Percentiles rank a stretch among this genome's conserved stretches.
Evolutionary conservation across 1,140 invertebrate species (phyloP).

Genomic region (Scaptomyza montana): DNA sequence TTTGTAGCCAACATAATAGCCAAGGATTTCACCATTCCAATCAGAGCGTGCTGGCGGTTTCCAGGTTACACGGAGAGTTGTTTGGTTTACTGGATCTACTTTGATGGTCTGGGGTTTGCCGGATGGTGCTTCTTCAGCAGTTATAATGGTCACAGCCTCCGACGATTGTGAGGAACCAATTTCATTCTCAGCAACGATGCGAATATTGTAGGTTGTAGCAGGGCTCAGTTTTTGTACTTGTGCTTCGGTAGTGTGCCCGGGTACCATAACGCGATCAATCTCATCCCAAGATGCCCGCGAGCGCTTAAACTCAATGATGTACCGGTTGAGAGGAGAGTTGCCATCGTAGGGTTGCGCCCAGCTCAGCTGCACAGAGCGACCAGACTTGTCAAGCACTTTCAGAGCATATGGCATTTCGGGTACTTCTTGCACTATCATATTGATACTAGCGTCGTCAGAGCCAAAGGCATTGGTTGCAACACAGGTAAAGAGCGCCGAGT

Average conservation of each 20-base stretch:
- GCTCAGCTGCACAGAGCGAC: constrained; percentile 93
- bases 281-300: constrained; percentile 94
- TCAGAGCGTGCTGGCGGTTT: constrained; percentile 94
- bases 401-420: constrained; percentile 96
- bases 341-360: constrained; percentile 98
- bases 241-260: constrained; percentile 93
- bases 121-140: constrained; percentile 96
- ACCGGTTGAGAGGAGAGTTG: constrained; percentile 96
- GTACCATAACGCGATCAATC: constrained; percentile 93
- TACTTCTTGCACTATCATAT: constrained; percentile 97
- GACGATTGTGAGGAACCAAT: constrained; percentile 96
- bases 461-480: constrained; percentile 97
- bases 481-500: constrained; percentile 97
- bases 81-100: constrained; percentile 96
- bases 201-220: constrained; percentile 95
- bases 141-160: constrained; percentile 95
- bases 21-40: constrained; percentile 96
- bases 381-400: constrained; percentile 96
- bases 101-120: constrained; percentile 92
- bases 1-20: constrained; percentile 94
- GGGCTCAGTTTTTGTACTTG: constrained; percentile 95
- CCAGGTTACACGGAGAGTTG: constrained; percentile 96
- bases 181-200: constrained; percentile 97
- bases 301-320: constrained; percentile 96
- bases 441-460: constrained; percentile 97